A percentile compares a stretch with the other conserved stretches of the same genome.
Evolutionary conservation across 2,888 invertebrate genomes (phyloP).

Genomic region (Athrips mouffetella): DNA sequence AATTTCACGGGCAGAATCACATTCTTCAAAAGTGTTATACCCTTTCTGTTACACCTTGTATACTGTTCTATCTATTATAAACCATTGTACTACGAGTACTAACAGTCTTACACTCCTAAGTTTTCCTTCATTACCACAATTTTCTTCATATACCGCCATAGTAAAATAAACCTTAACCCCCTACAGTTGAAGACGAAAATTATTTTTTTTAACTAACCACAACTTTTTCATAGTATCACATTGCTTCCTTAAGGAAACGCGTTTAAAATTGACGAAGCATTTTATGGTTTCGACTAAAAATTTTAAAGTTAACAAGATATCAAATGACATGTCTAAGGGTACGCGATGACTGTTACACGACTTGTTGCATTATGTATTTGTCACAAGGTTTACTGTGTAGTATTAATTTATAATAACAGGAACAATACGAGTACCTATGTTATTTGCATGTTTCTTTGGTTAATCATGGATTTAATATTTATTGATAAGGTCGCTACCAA

Average conservation of each 20-base stretch:
- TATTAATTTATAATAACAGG: too few species aligned
- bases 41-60: too few species aligned
- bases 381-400: not conserved
- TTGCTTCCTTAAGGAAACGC: conserved; percentile 7
- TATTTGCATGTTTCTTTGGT: too few species aligned
- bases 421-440: too few species aligned
- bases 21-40: too few species aligned
- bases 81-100: conserved; percentile 4
- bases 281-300: conserved; percentile 3
- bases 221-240: not conserved
- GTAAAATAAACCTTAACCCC: not conserved
- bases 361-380: conserved; percentile 4
- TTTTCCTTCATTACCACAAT: conserved; percentile 1
- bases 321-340: not conserved
- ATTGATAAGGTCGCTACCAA: too few species aligned
- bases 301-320: not conserved
- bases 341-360: not conserved
- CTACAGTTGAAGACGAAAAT: not conserved
- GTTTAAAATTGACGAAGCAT: not conserved
- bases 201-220: not conserved
- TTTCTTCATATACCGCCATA: not conserved
- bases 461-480: too few species aligned
- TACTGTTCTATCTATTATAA: too few species aligned
- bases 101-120: conserved; percentile 9
- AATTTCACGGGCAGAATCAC: too few species aligned